Conservation (phyloP, 2,113 vertebrate genomes). For the Diadophis punctatus region DNA sequence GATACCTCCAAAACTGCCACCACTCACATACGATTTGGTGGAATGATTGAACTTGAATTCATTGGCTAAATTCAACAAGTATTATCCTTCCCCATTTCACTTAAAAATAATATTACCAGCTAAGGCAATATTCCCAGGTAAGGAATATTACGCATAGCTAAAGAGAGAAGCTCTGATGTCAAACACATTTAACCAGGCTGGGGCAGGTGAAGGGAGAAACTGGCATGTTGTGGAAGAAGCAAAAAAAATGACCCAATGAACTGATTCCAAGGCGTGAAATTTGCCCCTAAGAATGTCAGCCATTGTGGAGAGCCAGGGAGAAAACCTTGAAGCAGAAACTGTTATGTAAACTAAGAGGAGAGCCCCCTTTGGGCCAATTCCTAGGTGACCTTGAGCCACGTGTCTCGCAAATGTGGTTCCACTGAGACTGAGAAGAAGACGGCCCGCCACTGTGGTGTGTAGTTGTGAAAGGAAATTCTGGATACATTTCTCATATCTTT, state of each 20-base stretch:
- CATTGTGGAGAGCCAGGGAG: neutral
- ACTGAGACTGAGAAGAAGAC: rapidly evolving
- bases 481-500: neutral
- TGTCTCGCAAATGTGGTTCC: neutral
- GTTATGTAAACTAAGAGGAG: neutral
- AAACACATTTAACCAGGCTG: neutral
- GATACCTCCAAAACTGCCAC: neutral
- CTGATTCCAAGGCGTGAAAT: neutral
- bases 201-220: neutral
- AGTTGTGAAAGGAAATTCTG: neutral
- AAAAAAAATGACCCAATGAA: neutral
- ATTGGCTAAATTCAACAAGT: neutral
- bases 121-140: neutral
- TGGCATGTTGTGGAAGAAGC: neutral
- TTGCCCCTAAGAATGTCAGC: neutral
- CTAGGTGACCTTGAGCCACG: rapidly evolving
- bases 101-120: neutral
- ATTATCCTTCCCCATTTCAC: neutral
- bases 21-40: neutral
- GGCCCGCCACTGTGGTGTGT: slow-evolving; percentile 17
- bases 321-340: neutral
- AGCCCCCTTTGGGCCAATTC: rapidly evolving
- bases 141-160: neutral
- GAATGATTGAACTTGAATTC: neutral
- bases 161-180: neutral